A percentile compares a stretch with the other conserved stretches of the same genome.
Conservation (phyloP, 2,888 invertebrate genomes). For the Dasypogon diadema region DNA sequence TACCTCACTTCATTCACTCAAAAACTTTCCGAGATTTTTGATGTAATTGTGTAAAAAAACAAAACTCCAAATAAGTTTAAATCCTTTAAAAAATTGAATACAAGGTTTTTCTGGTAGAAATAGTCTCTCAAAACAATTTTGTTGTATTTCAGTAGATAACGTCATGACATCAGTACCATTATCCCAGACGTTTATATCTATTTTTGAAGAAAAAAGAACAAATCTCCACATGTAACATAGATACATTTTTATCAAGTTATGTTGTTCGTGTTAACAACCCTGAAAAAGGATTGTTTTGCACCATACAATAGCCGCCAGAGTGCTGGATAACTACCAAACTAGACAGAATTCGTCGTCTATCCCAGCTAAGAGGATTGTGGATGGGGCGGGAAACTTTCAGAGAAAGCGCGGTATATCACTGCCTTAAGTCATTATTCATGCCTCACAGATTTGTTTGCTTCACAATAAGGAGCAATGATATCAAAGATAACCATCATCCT, state of each 20-base stretch:
- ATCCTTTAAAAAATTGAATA: too few species aligned
- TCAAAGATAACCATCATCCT: not conserved
- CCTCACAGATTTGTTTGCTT: constrained; percentile 18
- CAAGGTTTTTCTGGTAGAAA: too few species aligned
- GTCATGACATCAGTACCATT: too few species aligned
- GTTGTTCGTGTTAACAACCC: constrained; percentile 17
- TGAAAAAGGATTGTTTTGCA: constrained; percentile 19
- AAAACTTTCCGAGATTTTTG: too few species aligned
- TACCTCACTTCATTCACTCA: too few species aligned
- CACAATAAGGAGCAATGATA: not conserved
- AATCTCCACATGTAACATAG: constrained; percentile 9
- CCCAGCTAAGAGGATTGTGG: not conserved
- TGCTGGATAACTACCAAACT: constrained; percentile 17
- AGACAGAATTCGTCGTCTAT: too few species aligned
- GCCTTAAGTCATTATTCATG: not conserved
- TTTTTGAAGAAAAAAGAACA: constrained; percentile 12
- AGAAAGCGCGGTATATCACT: not conserved
- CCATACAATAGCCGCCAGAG: constrained; percentile 9
- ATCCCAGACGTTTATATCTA: too few species aligned
- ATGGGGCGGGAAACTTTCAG: not conserved
- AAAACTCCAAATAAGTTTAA: too few species aligned
- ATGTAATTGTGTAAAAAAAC: too few species aligned
- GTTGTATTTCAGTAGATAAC: too few species aligned
- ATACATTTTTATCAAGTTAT: constrained; percentile 26
- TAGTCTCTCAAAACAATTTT: too few species aligned